Evolutionary conservation across 2,113 vertebrate genomes (phyloP).

Genomic region (Saimiri boliviensis): DNA sequence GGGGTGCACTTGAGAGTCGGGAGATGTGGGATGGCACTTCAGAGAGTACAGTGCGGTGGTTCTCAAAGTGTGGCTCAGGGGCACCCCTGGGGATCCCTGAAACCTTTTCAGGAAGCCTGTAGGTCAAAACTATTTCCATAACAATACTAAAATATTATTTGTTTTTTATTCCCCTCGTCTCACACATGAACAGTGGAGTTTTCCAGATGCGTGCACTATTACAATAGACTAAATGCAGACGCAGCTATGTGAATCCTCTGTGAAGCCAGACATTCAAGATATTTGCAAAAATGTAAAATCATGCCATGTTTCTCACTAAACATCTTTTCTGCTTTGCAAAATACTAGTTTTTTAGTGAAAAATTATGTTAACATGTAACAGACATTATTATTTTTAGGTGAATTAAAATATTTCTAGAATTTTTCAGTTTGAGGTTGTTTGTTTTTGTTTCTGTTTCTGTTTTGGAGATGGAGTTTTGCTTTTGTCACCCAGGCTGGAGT

Average conservation of each 20-base stretch:
- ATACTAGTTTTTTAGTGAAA: background rate
- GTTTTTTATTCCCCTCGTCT: background rate
- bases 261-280: background rate
- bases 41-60: fast-evolving
- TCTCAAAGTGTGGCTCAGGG: background rate
- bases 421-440: background rate
- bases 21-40: background rate
- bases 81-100: background rate
- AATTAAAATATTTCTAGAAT: background rate
- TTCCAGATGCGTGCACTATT: background rate
- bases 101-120: background rate
- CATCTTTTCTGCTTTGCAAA: background rate
- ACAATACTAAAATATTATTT: background rate
- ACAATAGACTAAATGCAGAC: background rate
- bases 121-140: background rate
- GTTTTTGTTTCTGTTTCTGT: background rate
- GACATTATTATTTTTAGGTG: background rate
- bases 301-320: background rate
- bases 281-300: background rate
- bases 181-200: too few relatives aligned
- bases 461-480: background rate
- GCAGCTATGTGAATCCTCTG: too few relatives aligned
- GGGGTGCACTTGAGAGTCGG: background rate
- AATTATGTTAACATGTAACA: background rate
- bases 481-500: too few relatives aligned